phyloP scores from a whole-genome alignment of 2,888 invertebrate species.

The Ypsolopha scabrella region DNA sequence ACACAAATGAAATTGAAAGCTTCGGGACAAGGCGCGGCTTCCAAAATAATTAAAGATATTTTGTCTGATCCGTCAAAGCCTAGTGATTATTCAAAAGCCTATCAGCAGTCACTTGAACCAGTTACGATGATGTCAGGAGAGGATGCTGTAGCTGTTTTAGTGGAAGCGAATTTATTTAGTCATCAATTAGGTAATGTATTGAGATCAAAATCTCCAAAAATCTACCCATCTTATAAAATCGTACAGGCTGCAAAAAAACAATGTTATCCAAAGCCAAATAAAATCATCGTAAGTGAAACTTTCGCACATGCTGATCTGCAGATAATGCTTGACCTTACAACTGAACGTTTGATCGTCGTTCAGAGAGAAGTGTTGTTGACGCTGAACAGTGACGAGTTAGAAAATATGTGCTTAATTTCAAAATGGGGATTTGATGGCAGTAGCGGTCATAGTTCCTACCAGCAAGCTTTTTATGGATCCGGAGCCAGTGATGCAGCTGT shows the following conservation, averaged over 20 bases:
- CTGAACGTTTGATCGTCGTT: no score
- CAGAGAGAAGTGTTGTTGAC: no score
- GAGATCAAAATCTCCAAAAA: conserved; percentile 17
- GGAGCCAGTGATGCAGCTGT: conserved; percentile 17
- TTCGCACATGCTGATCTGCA: no score
- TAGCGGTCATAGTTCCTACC: conserved; percentile 16
- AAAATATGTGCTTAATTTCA: conserved; percentile 5
- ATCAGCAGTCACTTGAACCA: conserved; percentile 7
- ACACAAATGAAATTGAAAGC: conserved; percentile 7
- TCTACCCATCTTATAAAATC: conserved; percentile 17
- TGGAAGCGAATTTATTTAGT: conserved; percentile 17
- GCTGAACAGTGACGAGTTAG: conserved; percentile 5
- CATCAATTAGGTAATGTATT: conserved; percentile 19
- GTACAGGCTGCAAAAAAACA: conserved; percentile 16
- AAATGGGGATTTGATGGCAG: conserved; percentile 11
- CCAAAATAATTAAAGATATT: conserved; percentile 12
- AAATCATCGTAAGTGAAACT: conserved; percentile 14
- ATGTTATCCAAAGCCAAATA: conserved; percentile 14
- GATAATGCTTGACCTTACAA: no score
- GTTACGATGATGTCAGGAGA: conserved; percentile 11
- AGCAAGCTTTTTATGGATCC: conserved; percentile 15
- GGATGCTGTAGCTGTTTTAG: conserved; percentile 16
- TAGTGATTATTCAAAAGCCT: conserved; percentile 9
- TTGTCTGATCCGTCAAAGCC: conserved; percentile 9
- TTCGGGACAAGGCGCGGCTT: conserved; percentile 11